A percentile compares a stretch with the other conserved stretches of the same genome.
These are phyloP conservation scores for Brachymystax lenok DNA, from an alignment of 2,797 vertebrate genomes.

Conservation along the genomic window DNA sequence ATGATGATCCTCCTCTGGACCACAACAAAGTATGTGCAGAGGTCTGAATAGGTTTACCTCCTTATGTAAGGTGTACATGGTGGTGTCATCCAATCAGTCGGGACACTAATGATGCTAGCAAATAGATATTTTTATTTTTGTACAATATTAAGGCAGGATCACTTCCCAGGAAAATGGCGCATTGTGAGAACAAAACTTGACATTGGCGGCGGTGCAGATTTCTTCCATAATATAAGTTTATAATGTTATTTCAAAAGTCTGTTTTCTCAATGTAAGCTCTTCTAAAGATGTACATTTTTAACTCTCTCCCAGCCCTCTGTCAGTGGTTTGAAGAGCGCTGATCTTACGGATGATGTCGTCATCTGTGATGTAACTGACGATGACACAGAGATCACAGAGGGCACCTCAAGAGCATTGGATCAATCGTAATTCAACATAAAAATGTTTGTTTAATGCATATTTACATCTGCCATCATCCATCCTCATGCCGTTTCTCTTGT, in stretches of 20 bases:
- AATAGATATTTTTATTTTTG: neutral
- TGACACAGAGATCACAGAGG: conserved; percentile 69
- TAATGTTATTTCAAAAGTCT: too few relatives aligned
- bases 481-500: neutral
- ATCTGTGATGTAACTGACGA: conserved; percentile 90
- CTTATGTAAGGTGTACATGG: neutral
- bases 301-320: conserved; percentile 76
- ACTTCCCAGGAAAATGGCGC: too few relatives aligned
- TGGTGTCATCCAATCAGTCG: neutral
- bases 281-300: neutral
- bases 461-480: neutral
- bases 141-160: too few relatives aligned
- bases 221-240: too few relatives aligned
- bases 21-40: conserved; percentile 7
- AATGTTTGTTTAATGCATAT: too few relatives aligned
- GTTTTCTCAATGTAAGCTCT: neutral
- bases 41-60: neutral
- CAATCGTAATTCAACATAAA: neutral
- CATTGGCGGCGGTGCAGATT: too few relatives aligned
- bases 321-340: conserved; percentile 80
- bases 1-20: conserved; percentile 73
- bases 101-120: neutral
- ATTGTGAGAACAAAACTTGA: too few relatives aligned
- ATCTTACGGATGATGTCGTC: conserved; percentile 89
- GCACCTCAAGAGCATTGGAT: conserved; percentile 28